These are phyloP conservation scores for Ophraella communa DNA, from an alignment of 2,888 invertebrate genomes.

Conservation along the genomic window DNA sequence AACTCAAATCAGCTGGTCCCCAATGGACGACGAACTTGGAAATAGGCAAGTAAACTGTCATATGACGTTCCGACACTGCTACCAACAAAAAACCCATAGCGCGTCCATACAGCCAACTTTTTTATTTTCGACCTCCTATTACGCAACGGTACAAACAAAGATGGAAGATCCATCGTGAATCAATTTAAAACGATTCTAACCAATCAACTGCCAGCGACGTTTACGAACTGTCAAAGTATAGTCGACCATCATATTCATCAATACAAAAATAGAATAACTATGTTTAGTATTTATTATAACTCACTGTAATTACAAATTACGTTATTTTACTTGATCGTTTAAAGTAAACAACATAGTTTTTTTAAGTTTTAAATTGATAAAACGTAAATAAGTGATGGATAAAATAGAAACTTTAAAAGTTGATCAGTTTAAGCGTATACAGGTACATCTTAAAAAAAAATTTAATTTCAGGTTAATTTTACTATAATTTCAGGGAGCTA, in stretches of 20 bases:
- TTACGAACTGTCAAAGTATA: no score
- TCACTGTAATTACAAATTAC: no score
- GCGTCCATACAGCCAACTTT: neutral
- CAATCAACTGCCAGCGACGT: no score
- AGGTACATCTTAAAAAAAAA: slow-evolving; percentile 11
- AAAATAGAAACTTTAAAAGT: slow-evolving; percentile 9
- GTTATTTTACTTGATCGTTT: no score
- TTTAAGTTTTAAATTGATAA: neutral
- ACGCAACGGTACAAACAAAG: no score
- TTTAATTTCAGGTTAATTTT: neutral
- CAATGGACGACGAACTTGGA: slow-evolving; percentile 52
- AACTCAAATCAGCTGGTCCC: slow-evolving; percentile 60
- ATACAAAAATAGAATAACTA: no score
- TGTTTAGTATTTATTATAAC: no score
- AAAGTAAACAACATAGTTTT: neutral
- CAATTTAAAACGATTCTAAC: no score
- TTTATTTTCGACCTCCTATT: no score
- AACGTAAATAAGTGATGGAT: slow-evolving; percentile 4
- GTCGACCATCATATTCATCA: no score
- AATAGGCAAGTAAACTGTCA: slow-evolving; percentile 12
- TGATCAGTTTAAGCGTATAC: slow-evolving; percentile 30
- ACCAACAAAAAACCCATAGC: neutral
- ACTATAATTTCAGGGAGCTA: slow-evolving; percentile 32
- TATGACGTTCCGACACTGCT: slow-evolving; percentile 4
- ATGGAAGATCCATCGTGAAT: no score